Conservation (phyloP, 2,113 vertebrate species). For the Hypocryptadius cinnamomeus region DNA sequence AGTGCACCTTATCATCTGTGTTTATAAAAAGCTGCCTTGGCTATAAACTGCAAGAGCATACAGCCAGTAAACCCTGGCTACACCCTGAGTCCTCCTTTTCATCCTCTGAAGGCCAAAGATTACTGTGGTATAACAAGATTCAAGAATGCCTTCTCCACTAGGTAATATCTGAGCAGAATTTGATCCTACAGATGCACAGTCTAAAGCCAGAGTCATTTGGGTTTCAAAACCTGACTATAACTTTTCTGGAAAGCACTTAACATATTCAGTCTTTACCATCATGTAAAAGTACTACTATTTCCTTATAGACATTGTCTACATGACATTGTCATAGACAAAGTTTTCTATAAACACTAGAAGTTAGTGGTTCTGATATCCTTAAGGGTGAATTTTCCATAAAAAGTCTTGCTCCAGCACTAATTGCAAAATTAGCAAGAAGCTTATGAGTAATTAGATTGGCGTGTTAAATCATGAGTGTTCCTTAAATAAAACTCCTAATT, state of each 20-base stretch:
- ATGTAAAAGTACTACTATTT: not conserved
- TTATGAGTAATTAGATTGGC: not conserved
- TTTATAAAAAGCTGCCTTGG: not conserved
- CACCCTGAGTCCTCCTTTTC: not conserved
- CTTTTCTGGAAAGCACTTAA: not conserved
- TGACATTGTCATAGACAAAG: not conserved
- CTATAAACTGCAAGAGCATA: not conserved
- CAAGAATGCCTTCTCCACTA: not conserved
- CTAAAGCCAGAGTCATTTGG: not conserved
- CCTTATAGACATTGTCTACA: not conserved
- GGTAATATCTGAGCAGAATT: not conserved
- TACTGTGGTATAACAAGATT: not conserved
- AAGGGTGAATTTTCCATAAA: not conserved
- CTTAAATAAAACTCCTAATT: conserved; percentile 42
- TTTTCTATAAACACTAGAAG: not conserved
- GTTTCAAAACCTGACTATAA: not conserved
- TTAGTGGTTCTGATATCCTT: not conserved
- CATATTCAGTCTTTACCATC: not conserved
- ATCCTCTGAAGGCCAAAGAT: not conserved
- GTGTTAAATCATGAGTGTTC: not conserved
- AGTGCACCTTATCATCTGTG: not conserved
- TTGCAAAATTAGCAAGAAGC: conserved; percentile 18
- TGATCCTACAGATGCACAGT: not conserved
- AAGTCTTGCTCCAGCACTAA: not conserved
- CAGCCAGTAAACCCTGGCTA: not conserved